Percentiles rank a stretch among this genome's conserved stretches.
Conservation (phyloP, 2,888 invertebrate species). For the Choreutis nemorana region DNA sequence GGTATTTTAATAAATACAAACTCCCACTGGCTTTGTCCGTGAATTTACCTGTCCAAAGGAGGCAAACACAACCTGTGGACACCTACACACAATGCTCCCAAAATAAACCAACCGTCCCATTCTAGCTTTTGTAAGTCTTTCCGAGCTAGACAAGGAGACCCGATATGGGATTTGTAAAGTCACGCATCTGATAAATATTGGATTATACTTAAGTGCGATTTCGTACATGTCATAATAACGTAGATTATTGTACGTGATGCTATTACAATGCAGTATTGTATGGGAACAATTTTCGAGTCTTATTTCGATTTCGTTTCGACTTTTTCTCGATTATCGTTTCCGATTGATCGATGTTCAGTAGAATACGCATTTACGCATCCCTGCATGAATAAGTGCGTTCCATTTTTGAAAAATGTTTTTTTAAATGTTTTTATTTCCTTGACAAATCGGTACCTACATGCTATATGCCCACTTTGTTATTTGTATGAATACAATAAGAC, state of each 20-base stretch:
- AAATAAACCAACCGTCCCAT: slow-evolving; percentile 18
- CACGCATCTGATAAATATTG: slow-evolving; percentile 61
- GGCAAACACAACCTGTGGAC: slow-evolving; percentile 48
- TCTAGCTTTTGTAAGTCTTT: slow-evolving; percentile 12
- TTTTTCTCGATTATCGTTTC: slow-evolving; percentile 52
- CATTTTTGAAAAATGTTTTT: too few relatives aligned
- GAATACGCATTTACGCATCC: too few relatives aligned
- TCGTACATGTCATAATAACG: slow-evolving; percentile 61
- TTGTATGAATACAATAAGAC: too few relatives aligned
- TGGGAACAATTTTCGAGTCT: slow-evolving; percentile 35
- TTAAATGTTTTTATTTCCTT: too few relatives aligned
- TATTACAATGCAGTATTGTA: slow-evolving; percentile 53
- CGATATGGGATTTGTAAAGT: slow-evolving; percentile 18
- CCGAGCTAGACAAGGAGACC: slow-evolving; percentile 15
- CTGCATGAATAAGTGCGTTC: too few relatives aligned
- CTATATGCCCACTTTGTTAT: too few relatives aligned
- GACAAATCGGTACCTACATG: too few relatives aligned
- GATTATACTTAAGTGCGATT: slow-evolving; percentile 63
- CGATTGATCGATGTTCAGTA: slow-evolving; percentile 29
- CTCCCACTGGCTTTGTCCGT: slow-evolving; percentile 51
- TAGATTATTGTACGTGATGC: slow-evolving; percentile 63
- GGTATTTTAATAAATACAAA: slow-evolving; percentile 53
- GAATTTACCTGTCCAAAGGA: slow-evolving; percentile 53
- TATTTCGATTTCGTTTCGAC: slow-evolving; percentile 27
- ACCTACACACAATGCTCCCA: slow-evolving; percentile 31